Base-by-base conservation (phyloP, 2,888 invertebrate genomes). In the Tricholauxania praeusta region DNA sequence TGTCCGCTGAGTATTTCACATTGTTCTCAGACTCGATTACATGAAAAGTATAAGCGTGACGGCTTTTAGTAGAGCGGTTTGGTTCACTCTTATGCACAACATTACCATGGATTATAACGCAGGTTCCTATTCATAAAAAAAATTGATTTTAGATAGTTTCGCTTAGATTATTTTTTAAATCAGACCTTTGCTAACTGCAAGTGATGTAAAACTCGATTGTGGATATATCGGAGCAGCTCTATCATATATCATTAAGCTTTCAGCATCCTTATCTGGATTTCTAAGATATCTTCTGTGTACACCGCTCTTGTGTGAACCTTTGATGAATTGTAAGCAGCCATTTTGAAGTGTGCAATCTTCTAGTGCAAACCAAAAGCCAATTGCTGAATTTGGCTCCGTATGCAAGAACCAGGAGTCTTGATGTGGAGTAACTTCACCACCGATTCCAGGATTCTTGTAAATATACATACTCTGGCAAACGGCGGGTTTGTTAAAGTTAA, bases 391-490 rank as follows among this genome's bases (percentile, higher is more conserved):
- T 1, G 97, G 98, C 19, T 94, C 94, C 0, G 96, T 95, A 84
- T 94, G 90, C 57, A 99, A 89, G 85, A 93, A 99, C 4, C 95
- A 92, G 0, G 94, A 92, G 85, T 99, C 99, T 87, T 96, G 96
- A 86, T 96, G 96, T 0, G 93, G 89, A 19, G 87, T 89, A 3
- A 96, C 96, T 92, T 94, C 94, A 6, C 96, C 93, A 0, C 98
- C 98, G 73, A 95, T 90, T 19, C 92, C 92, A 0, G 98, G 96
- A 89, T 97, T 97, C 89, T 99, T 99, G 87, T 96, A 99, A 76
- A 99, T 98, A 83, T 96, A 96, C 99, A 99, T 99, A 88, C 98
- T 97, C 85, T 99, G 99, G 1, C 93, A 93, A 0, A 99, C 91
- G 0, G 93, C 93, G 0, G 99, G 99, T 55, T 94, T 93, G 71